Evolutionary conservation across 2,888 invertebrate species (phyloP), one percentile per base, ranked within the genome.

Genomic region (Mythimna loreyi): DNA sequence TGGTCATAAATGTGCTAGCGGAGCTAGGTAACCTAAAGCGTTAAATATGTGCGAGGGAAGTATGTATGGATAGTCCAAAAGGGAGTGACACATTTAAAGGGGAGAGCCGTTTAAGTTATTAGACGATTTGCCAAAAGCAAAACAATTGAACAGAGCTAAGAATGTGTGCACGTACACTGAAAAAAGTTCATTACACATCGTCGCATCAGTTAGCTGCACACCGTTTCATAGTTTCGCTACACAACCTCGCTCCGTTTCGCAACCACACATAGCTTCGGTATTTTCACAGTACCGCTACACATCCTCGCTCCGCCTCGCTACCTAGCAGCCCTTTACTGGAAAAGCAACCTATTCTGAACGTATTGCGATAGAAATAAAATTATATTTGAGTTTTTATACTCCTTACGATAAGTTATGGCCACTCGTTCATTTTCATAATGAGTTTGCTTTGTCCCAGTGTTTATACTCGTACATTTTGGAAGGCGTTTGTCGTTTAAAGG

Each of bases 291-390:
- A 40, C 8, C 45, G 45, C 8, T 45, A 45, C 45, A 45, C 47
- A 47, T 47, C 47, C 21, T 47, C 47, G 11, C 21, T 11, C 49
- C 49, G 11, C 49, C 5, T 23, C 11, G 23, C 49, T 2, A 47
- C 9, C 45, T 47, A n/a, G n/a, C 21, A 9, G 23, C 21, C 7
- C 43, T 43, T 2, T 19, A 7, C 6, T 43, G 7, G 2, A 3
- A 33, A 33, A 30, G 13, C 55, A 13, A 21, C 55, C 55, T 9
- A 52, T 65, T 68, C 36, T 67, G 56, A 74, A 33, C 53, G 61
- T 70, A 72, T 72, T 43, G 59, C 53, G 53, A 74, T 78, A 74
- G 50, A 74, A 69, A 40, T 40, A 40, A 40, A 40, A 78, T 68
- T 66, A 78, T 52, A 33, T 66, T 75, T 47, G 49, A 36, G 57